Evolutionary conservation across 2,797 vertebrate genomes (phyloP).

Genomic region (Gallirallus australis): DNA sequence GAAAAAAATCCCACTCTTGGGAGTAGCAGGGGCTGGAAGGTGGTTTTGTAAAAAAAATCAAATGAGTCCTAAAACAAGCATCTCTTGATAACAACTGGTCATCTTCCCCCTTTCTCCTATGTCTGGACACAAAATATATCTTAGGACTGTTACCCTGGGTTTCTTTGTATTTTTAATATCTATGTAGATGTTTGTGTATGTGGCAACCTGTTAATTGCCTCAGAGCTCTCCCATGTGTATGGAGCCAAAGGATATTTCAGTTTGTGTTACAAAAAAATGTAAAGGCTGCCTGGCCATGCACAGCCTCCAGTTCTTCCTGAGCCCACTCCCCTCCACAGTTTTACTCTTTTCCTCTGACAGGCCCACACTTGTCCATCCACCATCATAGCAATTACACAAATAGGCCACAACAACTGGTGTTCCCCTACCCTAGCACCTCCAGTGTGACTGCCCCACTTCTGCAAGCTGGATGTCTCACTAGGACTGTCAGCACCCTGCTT

Average conservation of each 20-base stretch:
- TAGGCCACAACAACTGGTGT: not conserved
- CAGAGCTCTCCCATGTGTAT: not conserved
- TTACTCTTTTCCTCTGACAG: not conserved
- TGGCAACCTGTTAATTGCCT: not conserved
- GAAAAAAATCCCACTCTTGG: not conserved
- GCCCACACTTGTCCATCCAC: not conserved
- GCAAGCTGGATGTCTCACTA: not conserved
- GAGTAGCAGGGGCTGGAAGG: fast-evolving
- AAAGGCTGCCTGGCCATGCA: not conserved
- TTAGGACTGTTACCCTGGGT: not conserved
- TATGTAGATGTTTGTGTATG: not conserved
- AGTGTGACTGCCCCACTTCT: not conserved
- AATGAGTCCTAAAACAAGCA: not conserved
- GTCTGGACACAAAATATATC: not conserved
- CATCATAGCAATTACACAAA: not conserved
- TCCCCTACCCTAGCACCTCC: not conserved
- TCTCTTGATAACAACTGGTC: not conserved
- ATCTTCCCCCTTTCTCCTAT: not conserved
- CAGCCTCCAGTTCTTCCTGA: not conserved
- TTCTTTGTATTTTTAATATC: not conserved
- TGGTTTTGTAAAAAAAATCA: not conserved
- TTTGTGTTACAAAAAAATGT: not conserved
- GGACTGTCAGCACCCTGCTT: not conserved
- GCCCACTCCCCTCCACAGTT: not conserved
- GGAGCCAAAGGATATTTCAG: not conserved